phyloP scores from a whole-genome alignment of 2,888 invertebrate genomes.

The Prosapia bicincta region DNA sequence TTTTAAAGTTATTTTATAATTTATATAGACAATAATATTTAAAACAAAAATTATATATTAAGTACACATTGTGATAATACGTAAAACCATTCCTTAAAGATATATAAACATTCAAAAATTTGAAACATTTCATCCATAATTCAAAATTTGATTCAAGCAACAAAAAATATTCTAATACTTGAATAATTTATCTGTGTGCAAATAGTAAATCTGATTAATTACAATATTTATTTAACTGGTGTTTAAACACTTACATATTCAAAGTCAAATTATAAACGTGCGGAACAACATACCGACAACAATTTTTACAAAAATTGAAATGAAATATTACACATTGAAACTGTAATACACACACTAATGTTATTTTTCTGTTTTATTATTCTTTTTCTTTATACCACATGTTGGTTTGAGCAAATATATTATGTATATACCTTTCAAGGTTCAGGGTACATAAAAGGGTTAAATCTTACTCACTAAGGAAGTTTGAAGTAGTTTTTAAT shows the following conservation, averaged over 20 bases:
- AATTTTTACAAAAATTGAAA: background rate
- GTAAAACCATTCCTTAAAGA: background rate
- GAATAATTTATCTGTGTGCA: constrained; percentile 19
- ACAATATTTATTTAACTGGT: background rate
- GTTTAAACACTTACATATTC: background rate
- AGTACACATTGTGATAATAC: background rate
- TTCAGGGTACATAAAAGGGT: background rate
- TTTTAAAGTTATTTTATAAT: too few relatives aligned
- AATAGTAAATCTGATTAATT: constrained; percentile 8
- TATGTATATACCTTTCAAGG: background rate
- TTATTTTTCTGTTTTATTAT: background rate
- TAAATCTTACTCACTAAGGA: background rate
- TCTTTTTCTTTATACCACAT: background rate
- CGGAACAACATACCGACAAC: background rate
- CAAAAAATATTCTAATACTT: constrained; percentile 1
- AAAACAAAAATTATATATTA: background rate
- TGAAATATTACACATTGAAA: background rate
- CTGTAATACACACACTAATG: background rate
- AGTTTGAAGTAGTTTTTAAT: background rate
- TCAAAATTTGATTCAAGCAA: constrained; percentile 23
- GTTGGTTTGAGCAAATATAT: background rate
- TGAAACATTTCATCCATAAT: background rate
- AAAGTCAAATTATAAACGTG: background rate
- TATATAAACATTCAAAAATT: background rate
- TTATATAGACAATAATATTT: too few relatives aligned